These are phyloP conservation scores for Psilopsiagon aymara DNA, from an alignment of 2,113 vertebrate species.

Conservation along the genomic window DNA sequence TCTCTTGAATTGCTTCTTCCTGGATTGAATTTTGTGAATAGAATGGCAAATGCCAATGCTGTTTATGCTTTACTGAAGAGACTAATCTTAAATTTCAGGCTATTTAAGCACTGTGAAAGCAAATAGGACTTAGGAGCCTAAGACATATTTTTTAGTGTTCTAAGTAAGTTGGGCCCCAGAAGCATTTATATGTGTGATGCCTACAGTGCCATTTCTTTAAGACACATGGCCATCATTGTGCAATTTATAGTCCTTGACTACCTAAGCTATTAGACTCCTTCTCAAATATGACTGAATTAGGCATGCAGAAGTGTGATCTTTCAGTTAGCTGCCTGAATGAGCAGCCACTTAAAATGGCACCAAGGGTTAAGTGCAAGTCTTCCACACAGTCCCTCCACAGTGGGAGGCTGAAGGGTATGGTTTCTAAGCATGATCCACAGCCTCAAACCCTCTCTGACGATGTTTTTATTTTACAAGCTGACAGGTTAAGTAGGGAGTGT, in stretches of 20 bases:
- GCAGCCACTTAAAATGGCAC: not conserved
- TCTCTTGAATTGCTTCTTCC: not conserved
- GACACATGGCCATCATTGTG: not conserved
- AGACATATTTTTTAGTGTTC: not conserved
- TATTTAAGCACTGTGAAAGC: not conserved
- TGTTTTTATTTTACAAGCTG: not conserved
- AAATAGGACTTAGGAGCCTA: not conserved
- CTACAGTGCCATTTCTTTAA: not conserved
- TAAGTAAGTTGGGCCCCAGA: not conserved
- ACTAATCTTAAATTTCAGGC: not conserved
- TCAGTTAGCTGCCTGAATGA: not conserved
- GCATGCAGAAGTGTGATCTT: not conserved
- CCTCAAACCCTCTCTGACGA: not conserved
- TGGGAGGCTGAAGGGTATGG: not conserved
- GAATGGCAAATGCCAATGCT: not conserved
- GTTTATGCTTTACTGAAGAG: not conserved
- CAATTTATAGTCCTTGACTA: not conserved
- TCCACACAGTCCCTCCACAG: not conserved
- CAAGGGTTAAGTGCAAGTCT: not conserved
- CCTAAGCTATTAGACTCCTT: not conserved
- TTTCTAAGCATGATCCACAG: not conserved
- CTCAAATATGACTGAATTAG: not conserved
- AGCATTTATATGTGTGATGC: not conserved
- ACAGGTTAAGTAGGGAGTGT: not conserved
- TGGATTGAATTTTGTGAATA: rapidly evolving